Evolutionary conservation across 1,140 invertebrate species (phyloP).

Genomic region (Zophobas atratus): DNA sequence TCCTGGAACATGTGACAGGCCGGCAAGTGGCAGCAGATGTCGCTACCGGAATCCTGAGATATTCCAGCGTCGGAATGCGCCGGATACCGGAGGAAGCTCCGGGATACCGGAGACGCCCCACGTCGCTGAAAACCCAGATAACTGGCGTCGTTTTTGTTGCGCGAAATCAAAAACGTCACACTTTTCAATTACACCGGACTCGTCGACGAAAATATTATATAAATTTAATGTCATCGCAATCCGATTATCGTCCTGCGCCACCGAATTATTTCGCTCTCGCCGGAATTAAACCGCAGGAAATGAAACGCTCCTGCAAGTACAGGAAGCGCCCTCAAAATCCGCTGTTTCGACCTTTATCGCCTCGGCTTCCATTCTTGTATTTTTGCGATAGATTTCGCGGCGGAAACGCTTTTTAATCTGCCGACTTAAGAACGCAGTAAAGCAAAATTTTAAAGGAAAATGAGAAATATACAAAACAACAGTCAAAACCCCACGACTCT

Average conservation of each 20-base stretch:
- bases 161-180: slow-evolving; percentile 41
- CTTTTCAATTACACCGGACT: slow-evolving; percentile 38
- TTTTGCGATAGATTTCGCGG: slow-evolving; percentile 41
- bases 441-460: too few relatives aligned
- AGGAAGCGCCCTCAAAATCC: slow-evolving; percentile 52
- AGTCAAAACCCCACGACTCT: too few relatives aligned
- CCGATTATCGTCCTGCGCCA: slow-evolving; percentile 29
- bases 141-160: slow-evolving; percentile 24
- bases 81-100: slow-evolving; percentile 35
- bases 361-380: slow-evolving; percentile 45
- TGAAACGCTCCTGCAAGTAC: slow-evolving; percentile 53
- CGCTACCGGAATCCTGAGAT: slow-evolving; percentile 45
- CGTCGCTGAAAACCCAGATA: slow-evolving; percentile 24
- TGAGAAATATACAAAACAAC: too few relatives aligned
- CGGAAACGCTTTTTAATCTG: slow-evolving; percentile 10
- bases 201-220: slow-evolving; percentile 16
- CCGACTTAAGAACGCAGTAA: not conserved
- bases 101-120: slow-evolving; percentile 34
- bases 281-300: slow-evolving; percentile 53
- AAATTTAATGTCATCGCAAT: slow-evolving; percentile 25
- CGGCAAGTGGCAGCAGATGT: slow-evolving; percentile 47
- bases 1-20: slow-evolving; percentile 46
- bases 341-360: slow-evolving; percentile 49
- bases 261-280: slow-evolving; percentile 50
- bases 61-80: slow-evolving; percentile 41